phyloP scores from a whole-genome alignment of 2,113 vertebrate species.

The Ginglymostoma cirratum region DNA sequence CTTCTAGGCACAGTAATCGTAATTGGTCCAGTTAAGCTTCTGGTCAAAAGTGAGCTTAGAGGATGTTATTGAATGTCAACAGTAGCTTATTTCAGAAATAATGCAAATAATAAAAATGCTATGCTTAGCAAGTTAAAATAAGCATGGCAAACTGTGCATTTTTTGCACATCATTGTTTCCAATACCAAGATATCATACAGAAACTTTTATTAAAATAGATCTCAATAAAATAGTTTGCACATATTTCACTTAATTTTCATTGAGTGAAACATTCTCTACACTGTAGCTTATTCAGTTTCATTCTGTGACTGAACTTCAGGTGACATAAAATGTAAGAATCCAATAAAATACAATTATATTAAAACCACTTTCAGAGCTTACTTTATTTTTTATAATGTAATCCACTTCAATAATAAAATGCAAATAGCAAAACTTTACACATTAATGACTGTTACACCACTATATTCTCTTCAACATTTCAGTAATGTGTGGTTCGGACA shows the following conservation, averaged over 20 bases:
- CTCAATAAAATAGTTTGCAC: background rate
- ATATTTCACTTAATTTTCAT: background rate
- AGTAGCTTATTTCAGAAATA: background rate
- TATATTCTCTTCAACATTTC: background rate
- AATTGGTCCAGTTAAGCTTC: no score
- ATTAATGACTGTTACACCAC: background rate
- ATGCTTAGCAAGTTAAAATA: background rate
- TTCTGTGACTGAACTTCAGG: background rate
- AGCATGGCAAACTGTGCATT: background rate
- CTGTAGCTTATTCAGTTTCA: background rate
- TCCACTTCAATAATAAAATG: background rate
- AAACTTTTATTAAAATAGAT: background rate
- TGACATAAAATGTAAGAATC: background rate
- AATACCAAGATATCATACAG: background rate
- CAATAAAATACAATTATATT: background rate
- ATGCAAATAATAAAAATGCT: background rate
- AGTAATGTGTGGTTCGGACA: background rate
- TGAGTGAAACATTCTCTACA: background rate
- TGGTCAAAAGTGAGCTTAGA: no score
- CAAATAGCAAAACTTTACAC: background rate
- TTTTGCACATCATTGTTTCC: background rate
- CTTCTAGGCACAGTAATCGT: no score
- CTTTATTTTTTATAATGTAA: constrained; percentile 11
- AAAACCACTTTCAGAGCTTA: background rate
- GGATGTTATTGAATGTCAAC: no score